phyloP scores from a whole-genome alignment of 2,113 vertebrate genomes.

The Xiphorhynchus elegans region DNA sequence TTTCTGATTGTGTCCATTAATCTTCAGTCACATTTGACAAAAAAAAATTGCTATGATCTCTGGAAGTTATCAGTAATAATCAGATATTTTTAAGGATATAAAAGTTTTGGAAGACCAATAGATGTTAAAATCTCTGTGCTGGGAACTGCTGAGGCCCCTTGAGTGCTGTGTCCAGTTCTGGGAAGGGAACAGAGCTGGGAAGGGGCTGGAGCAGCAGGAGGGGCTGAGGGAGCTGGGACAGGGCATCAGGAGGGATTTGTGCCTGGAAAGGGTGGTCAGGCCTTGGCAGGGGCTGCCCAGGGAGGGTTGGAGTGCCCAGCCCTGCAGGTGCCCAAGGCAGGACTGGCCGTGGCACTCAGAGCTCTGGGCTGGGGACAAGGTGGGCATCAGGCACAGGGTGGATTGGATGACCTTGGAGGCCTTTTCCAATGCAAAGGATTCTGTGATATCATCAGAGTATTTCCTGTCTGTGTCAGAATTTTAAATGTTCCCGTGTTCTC shows the following conservation, averaged over 20 bases:
- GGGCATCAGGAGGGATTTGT: neutral
- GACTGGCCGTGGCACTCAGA: neutral
- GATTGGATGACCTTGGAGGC: neutral
- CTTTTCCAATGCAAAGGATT: neutral
- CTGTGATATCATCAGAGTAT: fast-evolving
- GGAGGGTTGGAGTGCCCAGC: neutral
- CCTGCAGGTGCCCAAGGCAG: neutral
- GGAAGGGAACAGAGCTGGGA: neutral
- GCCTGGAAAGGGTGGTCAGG: neutral
- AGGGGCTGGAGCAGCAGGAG: neutral
- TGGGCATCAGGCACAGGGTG: neutral
- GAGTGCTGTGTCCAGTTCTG: neutral
- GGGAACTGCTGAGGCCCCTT: neutral
- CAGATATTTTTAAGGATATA: conserved; percentile 60
- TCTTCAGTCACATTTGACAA: conserved; percentile 81
- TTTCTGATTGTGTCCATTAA: conserved; percentile 82
- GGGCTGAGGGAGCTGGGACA: neutral
- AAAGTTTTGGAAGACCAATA: conserved; percentile 61
- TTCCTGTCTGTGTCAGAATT: fast-evolving
- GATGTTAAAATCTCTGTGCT: neutral
- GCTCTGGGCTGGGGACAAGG: neutral
- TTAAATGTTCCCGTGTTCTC: fast-evolving
- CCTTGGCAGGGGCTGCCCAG: neutral
- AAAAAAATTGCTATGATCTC: conserved; percentile 83
- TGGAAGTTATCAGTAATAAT: conserved; percentile 78